Evolutionary conservation across 1,140 invertebrate species (phyloP).

Genomic region (Portunus trituberculatus): DNA sequence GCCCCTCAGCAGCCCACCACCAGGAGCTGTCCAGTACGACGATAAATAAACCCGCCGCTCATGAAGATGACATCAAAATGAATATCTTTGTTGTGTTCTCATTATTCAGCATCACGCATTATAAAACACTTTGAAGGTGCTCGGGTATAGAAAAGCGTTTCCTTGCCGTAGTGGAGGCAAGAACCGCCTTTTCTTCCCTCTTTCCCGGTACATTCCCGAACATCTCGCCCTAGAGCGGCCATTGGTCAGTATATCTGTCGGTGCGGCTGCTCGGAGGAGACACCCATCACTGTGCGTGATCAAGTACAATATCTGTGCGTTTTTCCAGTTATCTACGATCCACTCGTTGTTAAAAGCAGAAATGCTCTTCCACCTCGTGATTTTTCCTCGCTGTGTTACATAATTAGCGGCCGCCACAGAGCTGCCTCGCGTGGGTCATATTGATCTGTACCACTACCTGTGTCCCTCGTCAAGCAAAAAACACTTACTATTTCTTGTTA

Average conservation of each 20-base stretch:
- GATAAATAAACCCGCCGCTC: neutral
- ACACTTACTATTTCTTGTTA: neutral
- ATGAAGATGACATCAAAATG: neutral
- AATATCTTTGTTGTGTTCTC: neutral
- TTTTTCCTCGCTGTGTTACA: neutral
- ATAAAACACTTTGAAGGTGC: neutral
- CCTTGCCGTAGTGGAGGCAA: neutral
- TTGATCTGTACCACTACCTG: neutral
- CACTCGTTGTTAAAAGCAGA: neutral
- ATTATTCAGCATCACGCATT: neutral
- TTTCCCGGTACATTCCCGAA: neutral
- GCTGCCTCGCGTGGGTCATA: neutral
- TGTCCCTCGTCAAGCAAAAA: neutral
- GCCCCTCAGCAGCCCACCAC: neutral
- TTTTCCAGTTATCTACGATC: neutral
- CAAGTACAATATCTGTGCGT: neutral
- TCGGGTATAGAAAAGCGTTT: neutral
- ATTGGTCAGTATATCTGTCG: too few relatives aligned
- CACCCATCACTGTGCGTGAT: neutral
- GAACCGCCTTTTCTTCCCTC: neutral
- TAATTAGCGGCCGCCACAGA: neutral
- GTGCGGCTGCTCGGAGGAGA: too few relatives aligned
- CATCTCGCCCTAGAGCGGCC: too few relatives aligned
- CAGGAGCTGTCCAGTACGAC: neutral
- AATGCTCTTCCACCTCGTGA: neutral